phyloP scores from a whole-genome alignment of 2,797 vertebrate species.

The Catharus ustulatus region DNA sequence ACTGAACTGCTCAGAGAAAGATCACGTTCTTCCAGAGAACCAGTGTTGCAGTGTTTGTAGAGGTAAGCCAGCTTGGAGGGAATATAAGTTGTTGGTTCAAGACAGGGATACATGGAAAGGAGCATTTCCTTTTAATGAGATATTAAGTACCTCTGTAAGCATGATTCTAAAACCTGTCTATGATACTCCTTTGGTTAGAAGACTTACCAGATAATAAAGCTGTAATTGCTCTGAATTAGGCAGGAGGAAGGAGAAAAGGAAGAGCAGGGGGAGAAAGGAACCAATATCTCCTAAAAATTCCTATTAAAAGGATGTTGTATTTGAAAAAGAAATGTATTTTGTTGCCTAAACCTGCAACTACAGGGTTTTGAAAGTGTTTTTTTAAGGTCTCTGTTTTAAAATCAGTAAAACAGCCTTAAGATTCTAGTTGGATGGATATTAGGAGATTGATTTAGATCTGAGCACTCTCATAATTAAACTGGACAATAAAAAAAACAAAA shows the following conservation, averaged over 20 bases:
- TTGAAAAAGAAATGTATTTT: neutral
- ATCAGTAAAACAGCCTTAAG: neutral
- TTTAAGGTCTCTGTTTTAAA: neutral
- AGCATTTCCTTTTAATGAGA: neutral
- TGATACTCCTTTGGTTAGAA: neutral
- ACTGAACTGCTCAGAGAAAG: conserved; percentile 87
- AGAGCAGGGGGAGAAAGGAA: neutral
- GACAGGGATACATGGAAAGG: neutral
- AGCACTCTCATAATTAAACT: neutral
- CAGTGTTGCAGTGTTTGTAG: conserved; percentile 92
- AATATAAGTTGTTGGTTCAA: neutral
- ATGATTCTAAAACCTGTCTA: neutral
- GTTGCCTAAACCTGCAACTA: neutral
- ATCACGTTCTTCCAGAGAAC: conserved; percentile 89
- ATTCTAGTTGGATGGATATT: neutral
- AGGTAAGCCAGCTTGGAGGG: conserved; percentile 79
- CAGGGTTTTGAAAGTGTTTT: neutral
- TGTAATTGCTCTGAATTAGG: neutral
- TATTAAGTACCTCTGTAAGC: neutral
- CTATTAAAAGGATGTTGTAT: neutral
- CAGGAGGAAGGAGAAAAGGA: neutral
- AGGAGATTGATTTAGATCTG: neutral
- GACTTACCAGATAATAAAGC: neutral
- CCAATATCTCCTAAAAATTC: neutral
- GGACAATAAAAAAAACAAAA: neutral